Evolutionary conservation across 2,113 vertebrate genomes (phyloP).

Genomic region (Cinclus cinclus): DNA sequence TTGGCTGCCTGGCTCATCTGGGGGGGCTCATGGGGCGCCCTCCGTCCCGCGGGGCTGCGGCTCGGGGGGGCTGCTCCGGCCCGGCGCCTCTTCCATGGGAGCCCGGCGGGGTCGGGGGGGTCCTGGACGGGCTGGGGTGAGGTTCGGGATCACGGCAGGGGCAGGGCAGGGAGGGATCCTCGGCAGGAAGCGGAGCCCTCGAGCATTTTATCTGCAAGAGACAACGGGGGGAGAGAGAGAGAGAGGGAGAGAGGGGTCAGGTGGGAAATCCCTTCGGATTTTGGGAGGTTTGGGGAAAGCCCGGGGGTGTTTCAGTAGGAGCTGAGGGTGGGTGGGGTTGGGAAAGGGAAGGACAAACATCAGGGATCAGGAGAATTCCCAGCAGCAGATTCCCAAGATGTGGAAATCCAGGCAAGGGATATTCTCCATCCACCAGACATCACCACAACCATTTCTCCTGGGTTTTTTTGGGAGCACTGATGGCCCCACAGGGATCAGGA

Average conservation of each 20-base stretch:
- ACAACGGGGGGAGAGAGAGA: no score
- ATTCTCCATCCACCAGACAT: no score
- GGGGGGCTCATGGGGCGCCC: slow-evolving; percentile 67
- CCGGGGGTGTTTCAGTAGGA: background rate
- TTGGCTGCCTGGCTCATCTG: slow-evolving; percentile 81
- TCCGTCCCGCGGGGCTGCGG: slow-evolving; percentile 34
- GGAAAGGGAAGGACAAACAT: background rate
- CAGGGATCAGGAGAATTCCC: background rate
- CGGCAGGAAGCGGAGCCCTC: background rate
- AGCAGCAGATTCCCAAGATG: background rate
- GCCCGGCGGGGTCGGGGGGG: background rate
- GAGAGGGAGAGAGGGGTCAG: background rate
- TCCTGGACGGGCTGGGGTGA: background rate
- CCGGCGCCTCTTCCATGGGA: slow-evolving; percentile 40
- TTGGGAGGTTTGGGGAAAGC: background rate
- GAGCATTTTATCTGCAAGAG: background rate
- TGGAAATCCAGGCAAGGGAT: no score
- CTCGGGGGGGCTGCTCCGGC: slow-evolving; percentile 27
- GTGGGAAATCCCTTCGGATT: no score
- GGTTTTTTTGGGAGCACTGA: no score
- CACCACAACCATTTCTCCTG: no score
- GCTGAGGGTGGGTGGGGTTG: background rate
- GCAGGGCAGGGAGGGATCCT: background rate
- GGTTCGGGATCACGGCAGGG: background rate
- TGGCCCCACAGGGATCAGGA: no score